Base-by-base conservation (phyloP, 35 echinoderm and acorn worm species). In the Acanthaster planci region DNA sequence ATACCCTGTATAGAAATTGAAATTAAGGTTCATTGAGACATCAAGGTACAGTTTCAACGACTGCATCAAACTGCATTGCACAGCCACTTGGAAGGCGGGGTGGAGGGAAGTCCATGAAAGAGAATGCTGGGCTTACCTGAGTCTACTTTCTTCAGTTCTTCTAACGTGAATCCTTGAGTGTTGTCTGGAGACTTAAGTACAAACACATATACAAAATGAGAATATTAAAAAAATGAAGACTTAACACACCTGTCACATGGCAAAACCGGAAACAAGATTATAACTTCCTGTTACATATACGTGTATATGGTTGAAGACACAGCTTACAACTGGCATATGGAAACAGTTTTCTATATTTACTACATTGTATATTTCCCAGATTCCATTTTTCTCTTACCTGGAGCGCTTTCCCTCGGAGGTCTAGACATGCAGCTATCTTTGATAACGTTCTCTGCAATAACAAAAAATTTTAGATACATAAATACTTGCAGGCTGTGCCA, bases 101-200 rank as follows among this genome's bases (percentile, higher is more conserved):
- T 47, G 42, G 42, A 47, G 42, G 4, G 42, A 4, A 47, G 42
- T 12, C 12, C 4, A 6, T 47, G 12, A 47, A 12, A 47, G 42
- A 47, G 42, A 82, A 38, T 2, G 10, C 42, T 6, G 12, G 35
- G 80, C 83, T 17, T 86, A 94, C 92, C 88, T 64, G 39, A 58
- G 54, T 94, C 87, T 30, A 94, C 77, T 81, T 87, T 94, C 55
- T 87, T 94, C 1, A 94, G 53, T 29, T 90, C 87, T 78, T 94
- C 83, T 58, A 94, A 55, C 26, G 87, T 81, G 27, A 94, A 80
- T 40, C 84, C 92, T 38, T 90, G 64, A 42, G 60, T 64, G 29
- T 56, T 77, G 68, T 86, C 76, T 76, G 92, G 92, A 38, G 77
- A 82, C 92, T 94, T 52, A 19, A n/a, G n/a, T n/a, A n/a, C n/a